Evolutionary conservation across 2,888 invertebrate genomes (phyloP).

Genomic region (Watsonalla binaria): DNA sequence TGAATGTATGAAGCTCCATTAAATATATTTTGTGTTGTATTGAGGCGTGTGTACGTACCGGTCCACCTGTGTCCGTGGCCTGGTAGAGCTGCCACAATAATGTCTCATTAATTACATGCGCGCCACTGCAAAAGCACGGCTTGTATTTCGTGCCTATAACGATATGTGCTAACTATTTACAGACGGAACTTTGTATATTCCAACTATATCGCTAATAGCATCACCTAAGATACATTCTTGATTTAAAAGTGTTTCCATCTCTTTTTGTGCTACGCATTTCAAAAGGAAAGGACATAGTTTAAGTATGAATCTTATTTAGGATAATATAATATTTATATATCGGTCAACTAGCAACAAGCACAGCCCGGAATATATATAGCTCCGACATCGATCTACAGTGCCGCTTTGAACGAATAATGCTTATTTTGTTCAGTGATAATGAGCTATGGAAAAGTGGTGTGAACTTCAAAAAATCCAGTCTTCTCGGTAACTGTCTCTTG

Average conservation of each 20-base stretch:
- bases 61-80: conserved; percentile 69
- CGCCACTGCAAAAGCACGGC: conserved; percentile 29
- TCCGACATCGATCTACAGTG: not conserved
- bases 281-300: too few species aligned
- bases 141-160: conserved; percentile 15
- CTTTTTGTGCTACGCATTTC: too few species aligned
- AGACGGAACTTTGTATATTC: not conserved
- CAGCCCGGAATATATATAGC: not conserved
- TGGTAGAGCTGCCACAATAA: conserved; percentile 78
- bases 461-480: not conserved
- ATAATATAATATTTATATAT: too few species aligned
- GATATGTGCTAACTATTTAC: conserved; percentile 3
- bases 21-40: conserved; percentile 14
- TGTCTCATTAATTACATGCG: conserved; percentile 65
- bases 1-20: conserved; percentile 31
- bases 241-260: too few species aligned
- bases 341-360: too few species aligned
- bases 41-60: conserved; percentile 62
- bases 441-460: not conserved
- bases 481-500: too few species aligned
- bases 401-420: not conserved
- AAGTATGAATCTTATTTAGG: too few species aligned
- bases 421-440: conserved; percentile 4
- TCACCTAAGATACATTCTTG: too few species aligned
- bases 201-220: too few species aligned